A percentile compares a stretch with the other conserved stretches of the same genome.
phyloP scores from a whole-genome alignment of 2,113 vertebrate species.

The Neofelis nebulosa region DNA sequence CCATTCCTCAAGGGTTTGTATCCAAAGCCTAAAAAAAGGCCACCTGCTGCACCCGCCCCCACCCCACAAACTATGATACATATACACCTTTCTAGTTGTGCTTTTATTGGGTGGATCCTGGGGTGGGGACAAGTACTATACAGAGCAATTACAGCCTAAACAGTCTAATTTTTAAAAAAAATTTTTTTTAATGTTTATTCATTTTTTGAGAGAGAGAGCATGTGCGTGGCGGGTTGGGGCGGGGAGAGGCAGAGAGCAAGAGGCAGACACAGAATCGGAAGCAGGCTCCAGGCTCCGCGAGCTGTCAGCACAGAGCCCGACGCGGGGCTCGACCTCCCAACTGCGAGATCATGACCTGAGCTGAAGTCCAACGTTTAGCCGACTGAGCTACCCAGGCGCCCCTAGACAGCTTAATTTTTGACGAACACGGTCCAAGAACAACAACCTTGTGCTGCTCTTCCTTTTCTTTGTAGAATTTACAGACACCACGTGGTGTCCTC shows the following conservation, averaged over 20 bases:
- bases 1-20: slow-evolving; percentile 75
- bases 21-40: slow-evolving; percentile 82
- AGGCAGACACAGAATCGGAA: too few relatives aligned
- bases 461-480: background rate
- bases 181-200: too few relatives aligned
- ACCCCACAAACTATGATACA: background rate
- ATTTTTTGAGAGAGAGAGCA: too few relatives aligned
- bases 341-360: too few relatives aligned
- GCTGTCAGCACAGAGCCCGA: too few relatives aligned
- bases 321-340: too few relatives aligned
- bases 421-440: background rate
- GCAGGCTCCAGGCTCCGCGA: too few relatives aligned
- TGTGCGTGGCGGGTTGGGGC: too few relatives aligned
- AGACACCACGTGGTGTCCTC: background rate
- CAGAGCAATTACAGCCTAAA: background rate
- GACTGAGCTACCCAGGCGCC: too few relatives aligned
- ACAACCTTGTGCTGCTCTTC: background rate
- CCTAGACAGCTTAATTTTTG: background rate
- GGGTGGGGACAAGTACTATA: background rate
- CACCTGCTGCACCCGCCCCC: background rate
- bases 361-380: too few relatives aligned
- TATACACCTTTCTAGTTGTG: background rate
- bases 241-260: too few relatives aligned
- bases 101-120: background rate
- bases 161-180: background rate